phyloP scores from a whole-genome alignment of 2,888 invertebrate genomes.

The Cordilura impudica region DNA sequence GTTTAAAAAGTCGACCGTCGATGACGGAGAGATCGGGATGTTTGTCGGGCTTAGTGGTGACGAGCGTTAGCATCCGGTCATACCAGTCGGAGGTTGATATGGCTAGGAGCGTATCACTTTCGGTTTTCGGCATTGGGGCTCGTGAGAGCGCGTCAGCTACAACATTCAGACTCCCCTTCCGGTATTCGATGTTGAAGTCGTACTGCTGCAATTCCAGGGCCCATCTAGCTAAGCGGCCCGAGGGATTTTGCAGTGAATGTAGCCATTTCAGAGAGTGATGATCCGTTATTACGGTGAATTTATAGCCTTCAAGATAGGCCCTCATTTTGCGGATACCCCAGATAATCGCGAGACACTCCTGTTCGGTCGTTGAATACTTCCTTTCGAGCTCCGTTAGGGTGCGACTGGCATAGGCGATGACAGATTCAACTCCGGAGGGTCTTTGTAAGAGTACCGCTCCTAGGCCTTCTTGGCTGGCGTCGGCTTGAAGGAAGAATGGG shows the following conservation, averaged over 20 bases:
- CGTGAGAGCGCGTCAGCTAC: constrained; percentile 48
- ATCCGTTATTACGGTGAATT: no score
- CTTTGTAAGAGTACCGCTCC: constrained; percentile 38
- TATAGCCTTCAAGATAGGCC: no score
- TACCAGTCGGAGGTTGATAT: no score
- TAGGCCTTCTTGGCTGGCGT: constrained; percentile 24
- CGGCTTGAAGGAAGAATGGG: constrained; percentile 36
- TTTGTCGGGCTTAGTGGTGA: background rate
- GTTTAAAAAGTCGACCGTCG: constrained; percentile 18
- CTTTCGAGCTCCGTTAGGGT: constrained; percentile 25
- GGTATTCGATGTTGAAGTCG: constrained; percentile 32
- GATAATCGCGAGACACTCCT: no score
- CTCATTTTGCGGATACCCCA: no score
- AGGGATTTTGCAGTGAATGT: constrained; percentile 38
- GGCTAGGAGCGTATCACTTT: no score
- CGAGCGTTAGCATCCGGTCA: no score
- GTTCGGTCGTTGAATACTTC: constrained; percentile 46
- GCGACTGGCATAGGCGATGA: constrained; percentile 44
- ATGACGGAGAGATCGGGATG: constrained; percentile 23
- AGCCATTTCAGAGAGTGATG: no score
- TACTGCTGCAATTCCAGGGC: constrained; percentile 51
- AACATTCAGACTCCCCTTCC: constrained; percentile 23
- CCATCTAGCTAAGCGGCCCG: constrained; percentile 53
- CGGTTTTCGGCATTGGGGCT: background rate
- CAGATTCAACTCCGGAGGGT: background rate